Conservation (phyloP, 2,113 vertebrate species). For the Heliornis fulica region DNA sequence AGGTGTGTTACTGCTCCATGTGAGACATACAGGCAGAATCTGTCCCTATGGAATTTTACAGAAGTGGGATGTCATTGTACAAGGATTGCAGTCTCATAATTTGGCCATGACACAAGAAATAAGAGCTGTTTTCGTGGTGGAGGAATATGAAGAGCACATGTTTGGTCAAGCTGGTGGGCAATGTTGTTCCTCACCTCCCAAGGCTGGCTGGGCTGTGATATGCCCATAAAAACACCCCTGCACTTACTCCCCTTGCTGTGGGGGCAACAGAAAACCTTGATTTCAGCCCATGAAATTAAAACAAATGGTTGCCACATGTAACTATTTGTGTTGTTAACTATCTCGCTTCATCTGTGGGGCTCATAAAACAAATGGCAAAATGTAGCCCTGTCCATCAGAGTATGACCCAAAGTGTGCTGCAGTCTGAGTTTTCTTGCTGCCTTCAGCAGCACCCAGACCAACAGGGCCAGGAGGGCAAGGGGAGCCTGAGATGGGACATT, state of each 20-base stretch:
- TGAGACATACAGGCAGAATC: not conserved
- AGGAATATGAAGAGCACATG: slow-evolving; percentile 41
- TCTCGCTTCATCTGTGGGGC: not conserved
- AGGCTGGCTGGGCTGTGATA: slow-evolving; percentile 30
- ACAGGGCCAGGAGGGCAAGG: not conserved
- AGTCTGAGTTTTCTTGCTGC: not conserved
- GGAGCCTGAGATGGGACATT: not conserved
- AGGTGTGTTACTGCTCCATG: not conserved
- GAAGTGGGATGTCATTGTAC: not conserved
- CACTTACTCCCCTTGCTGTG: not conserved
- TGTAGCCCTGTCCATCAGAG: not conserved
- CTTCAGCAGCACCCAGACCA: not conserved
- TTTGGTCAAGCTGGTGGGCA: slow-evolving; percentile 37
- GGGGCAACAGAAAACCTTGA: slow-evolving; percentile 1
- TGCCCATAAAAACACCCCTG: not conserved
- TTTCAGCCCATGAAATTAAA: slow-evolving; percentile 32
- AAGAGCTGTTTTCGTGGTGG: slow-evolving; percentile 23
- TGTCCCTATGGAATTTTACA: not conserved
- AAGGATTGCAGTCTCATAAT: not conserved
- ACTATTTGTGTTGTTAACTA: slow-evolving; percentile 43
- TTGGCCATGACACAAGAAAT: slow-evolving; percentile 8
- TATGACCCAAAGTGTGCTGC: not conserved
- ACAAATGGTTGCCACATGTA: not conserved
- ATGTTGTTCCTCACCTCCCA: not conserved
- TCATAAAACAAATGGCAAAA: not conserved